Evolutionary conservation across 2,113 vertebrate species (phyloP), one percentile per base, ranked within the genome.

Genomic region (Entelurus aequoreus): DNA sequence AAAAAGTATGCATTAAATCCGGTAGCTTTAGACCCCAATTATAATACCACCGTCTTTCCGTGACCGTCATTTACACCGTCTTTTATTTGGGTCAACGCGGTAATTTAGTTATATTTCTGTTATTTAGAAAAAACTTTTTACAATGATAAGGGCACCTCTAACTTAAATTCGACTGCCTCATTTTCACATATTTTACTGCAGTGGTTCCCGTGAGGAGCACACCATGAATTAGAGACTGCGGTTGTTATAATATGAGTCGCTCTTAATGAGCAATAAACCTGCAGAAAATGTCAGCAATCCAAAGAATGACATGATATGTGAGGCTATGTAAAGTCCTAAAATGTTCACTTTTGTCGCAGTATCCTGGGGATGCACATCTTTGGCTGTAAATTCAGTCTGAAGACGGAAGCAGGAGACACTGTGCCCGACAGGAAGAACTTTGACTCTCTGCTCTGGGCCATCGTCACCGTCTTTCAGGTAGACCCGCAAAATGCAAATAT

Each of bases 351-450:
- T 60, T 75, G 54, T 60, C 75, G 50, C 84, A 99, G 97, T 84
- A 99, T 99, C 71, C 90, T 99, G 16, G 96, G 97, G 70, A 99
- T 99, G 97, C 97, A 99, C 71, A 97, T 99, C 72, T 99, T 99
- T 63, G 97, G 97, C 56, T 99, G 97, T 77, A 99, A 99, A 80
- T 99, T 99, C 90, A 99, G 96, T 76, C 91, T 98, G 75, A 94
- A 93, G 76, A 98, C 96, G 0, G 96, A 98, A 57, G 94, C 93
- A 0, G 97, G 97, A 62, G 97, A 99, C 79, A 99, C 97, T 0
- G 93, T 99, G n/a, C 95, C 97, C 0, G 97, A 99, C 81, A 84
- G 97, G 64, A 99, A 99, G 85, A 99, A 99, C 88, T 99, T 99
- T 55, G 97, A 99, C 81, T 98, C 97, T 6, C 78, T 99, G 74